Percentiles rank a stretch among this genome's conserved stretches.
Evolutionary conservation across 2,888 invertebrate species (phyloP).

Genomic region (Agrenia bidenticulata): DNA sequence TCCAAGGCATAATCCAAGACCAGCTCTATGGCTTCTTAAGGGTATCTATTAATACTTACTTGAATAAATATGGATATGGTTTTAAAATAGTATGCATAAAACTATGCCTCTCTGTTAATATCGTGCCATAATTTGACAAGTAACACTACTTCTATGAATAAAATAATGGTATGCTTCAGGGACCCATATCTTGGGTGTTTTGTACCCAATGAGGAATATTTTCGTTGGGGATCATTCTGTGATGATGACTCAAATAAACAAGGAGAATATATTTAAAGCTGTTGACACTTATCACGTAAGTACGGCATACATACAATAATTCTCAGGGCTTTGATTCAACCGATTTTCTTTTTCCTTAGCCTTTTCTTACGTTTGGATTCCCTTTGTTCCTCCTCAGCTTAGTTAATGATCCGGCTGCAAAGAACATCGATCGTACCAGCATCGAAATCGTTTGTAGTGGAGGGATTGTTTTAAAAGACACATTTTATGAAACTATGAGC

Average conservation of each 20-base stretch:
- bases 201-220: slow-evolving; percentile 49
- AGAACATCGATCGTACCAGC: slow-evolving; percentile 43
- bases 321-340: not conserved
- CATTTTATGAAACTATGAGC: slow-evolving; percentile 32
- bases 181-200: slow-evolving; percentile 49
- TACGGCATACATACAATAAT: too few species aligned
- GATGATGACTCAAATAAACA: slow-evolving; percentile 49
- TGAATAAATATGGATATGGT: not conserved
- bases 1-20: slow-evolving; percentile 43
- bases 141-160: too few species aligned
- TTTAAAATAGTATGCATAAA: too few species aligned
- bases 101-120: too few species aligned
- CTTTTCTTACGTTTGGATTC: slow-evolving; percentile 48
- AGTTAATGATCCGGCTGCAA: slow-evolving; percentile 43
- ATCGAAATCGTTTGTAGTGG: slow-evolving; percentile 41
- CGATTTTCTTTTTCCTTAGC: slow-evolving; percentile 25
- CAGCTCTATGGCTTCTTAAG: slow-evolving; percentile 44
- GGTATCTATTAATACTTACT: slow-evolving; percentile 14
- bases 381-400: slow-evolving; percentile 41
- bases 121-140: too few species aligned
- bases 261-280: slow-evolving; percentile 50
- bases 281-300: slow-evolving; percentile 39
- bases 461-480: slow-evolving; percentile 44
- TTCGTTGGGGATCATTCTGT: slow-evolving; percentile 43
- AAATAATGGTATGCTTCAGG: too few species aligned